Percentiles rank a stretch among this genome's conserved stretches.
phyloP scores from a whole-genome alignment of 1,140 invertebrate genomes.

The Wasmannia auropunctata region DNA sequence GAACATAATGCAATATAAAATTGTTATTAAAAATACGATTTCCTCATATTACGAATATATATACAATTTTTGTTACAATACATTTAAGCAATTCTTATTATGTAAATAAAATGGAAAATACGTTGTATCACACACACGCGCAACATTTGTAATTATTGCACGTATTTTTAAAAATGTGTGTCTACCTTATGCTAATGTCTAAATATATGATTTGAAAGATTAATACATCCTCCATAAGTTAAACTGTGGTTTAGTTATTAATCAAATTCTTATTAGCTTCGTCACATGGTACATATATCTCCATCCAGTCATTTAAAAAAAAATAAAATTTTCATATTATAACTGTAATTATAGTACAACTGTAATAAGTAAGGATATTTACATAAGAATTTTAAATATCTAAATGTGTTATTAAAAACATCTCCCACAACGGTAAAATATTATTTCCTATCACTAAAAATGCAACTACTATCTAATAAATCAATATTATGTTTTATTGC shows the following conservation, averaged over 20 bases:
- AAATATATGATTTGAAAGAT: slow-evolving; percentile 14
- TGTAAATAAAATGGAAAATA: background rate
- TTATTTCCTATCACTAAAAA: background rate
- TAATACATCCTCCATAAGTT: background rate
- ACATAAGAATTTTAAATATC: background rate
- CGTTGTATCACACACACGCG: no score
- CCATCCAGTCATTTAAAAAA: background rate
- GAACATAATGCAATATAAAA: background rate
- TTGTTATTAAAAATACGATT: no score
- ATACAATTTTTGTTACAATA: background rate
- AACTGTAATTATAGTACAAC: background rate
- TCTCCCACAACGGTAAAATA: background rate
- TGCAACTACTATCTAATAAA: background rate
- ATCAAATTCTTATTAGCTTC: background rate
- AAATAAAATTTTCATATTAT: background rate
- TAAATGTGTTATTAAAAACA: background rate
- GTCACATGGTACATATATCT: background rate
- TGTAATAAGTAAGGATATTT: background rate
- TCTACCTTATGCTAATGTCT: slow-evolving; percentile 13
- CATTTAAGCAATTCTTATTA: slow-evolving; percentile 26
- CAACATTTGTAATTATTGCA: background rate
- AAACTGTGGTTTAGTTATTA: background rate
- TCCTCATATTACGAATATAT: background rate
- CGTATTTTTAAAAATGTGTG: background rate
- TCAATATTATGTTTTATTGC: background rate